Evolutionary conservation across 2,113 vertebrate genomes (phyloP).

Genomic region (Pelobates fuscus): DNA sequence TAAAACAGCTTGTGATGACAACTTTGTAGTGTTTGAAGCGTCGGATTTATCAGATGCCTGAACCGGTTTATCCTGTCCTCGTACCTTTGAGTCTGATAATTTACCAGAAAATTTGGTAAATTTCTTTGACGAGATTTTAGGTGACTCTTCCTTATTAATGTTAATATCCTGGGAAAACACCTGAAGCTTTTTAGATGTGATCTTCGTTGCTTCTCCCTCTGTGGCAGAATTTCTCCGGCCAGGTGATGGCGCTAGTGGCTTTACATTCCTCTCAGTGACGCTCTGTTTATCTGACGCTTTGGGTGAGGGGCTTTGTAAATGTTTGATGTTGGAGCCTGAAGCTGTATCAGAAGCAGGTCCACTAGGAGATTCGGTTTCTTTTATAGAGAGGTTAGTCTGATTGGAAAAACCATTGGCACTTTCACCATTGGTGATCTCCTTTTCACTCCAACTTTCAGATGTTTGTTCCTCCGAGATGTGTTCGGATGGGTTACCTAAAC

Average conservation of each 20-base stretch:
- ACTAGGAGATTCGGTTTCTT: conserved; percentile 43
- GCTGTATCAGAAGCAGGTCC: neutral
- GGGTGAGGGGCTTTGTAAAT: neutral
- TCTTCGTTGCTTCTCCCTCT: conserved; percentile 6
- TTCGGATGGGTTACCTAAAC: neutral
- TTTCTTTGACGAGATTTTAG: conserved; percentile 24
- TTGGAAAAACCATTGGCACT: conserved; percentile 55
- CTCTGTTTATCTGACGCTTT: neutral
- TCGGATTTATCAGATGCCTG: conserved; percentile 9
- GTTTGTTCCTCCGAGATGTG: neutral
- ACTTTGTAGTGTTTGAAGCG: neutral
- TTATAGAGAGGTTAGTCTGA: conserved; percentile 53
- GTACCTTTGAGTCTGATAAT: conserved; percentile 14
- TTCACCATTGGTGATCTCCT: neutral
- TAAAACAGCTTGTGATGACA: neutral
- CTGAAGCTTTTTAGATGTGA: neutral
- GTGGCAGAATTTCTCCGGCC: neutral
- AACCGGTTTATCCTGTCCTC: conserved; percentile 21
- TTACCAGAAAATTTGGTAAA: conserved; percentile 19
- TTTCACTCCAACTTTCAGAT: neutral
- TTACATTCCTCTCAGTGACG: conserved; percentile 8
- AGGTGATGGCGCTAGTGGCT: neutral
- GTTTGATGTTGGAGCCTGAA: neutral
- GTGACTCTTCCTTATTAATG: conserved; percentile 27
- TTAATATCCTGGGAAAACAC: conserved; percentile 20